These are phyloP conservation scores for Petromus typicus DNA, from an alignment of 2,113 vertebrate genomes.

Conservation along the genomic window DNA sequence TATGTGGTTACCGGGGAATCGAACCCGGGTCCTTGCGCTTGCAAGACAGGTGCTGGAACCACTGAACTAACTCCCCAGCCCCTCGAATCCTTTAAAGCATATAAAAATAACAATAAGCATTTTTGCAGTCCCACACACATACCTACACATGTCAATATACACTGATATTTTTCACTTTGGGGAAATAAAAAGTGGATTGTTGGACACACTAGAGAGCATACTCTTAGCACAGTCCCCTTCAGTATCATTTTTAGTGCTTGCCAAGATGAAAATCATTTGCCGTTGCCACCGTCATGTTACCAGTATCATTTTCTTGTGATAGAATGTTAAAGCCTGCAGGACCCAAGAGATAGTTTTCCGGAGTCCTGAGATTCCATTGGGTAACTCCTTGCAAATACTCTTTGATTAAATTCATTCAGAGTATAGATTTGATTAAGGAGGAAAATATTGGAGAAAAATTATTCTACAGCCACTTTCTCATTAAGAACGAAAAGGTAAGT, in stretches of 20 bases:
- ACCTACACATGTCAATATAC: neutral
- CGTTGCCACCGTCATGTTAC: slow-evolving; percentile 9
- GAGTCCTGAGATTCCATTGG: slow-evolving; percentile 57
- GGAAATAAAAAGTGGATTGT: slow-evolving; percentile 50
- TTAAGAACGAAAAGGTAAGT: slow-evolving; percentile 76
- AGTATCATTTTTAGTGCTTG: slow-evolving; percentile 43
- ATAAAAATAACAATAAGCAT: slow-evolving; percentile 37
- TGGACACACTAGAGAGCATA: slow-evolving; percentile 20
- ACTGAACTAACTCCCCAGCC: too few relatives aligned
- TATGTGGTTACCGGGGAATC: too few relatives aligned
- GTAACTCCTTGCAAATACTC: slow-evolving; percentile 65
- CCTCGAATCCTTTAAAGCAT: slow-evolving; percentile 11
- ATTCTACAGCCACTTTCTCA: slow-evolving; percentile 74
- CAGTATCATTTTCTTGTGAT: slow-evolving; percentile 65
- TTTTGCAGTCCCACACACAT: neutral
- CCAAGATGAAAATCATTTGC: slow-evolving; percentile 55
- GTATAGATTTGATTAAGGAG: slow-evolving; percentile 79
- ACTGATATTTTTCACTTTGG: slow-evolving; percentile 42
- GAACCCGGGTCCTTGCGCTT: too few relatives aligned
- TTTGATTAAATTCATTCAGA: slow-evolving; percentile 79
- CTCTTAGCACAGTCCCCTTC: slow-evolving; percentile 33
- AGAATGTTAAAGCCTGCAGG: slow-evolving; percentile 65
- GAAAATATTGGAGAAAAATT: slow-evolving; percentile 72
- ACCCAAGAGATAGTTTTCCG: slow-evolving; percentile 68
- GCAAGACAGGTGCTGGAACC: too few relatives aligned